A percentile compares a stretch with the other conserved stretches of the same genome.
Evolutionary conservation across 1,140 invertebrate species (phyloP).

Genomic region (Ceratina japonica): DNA sequence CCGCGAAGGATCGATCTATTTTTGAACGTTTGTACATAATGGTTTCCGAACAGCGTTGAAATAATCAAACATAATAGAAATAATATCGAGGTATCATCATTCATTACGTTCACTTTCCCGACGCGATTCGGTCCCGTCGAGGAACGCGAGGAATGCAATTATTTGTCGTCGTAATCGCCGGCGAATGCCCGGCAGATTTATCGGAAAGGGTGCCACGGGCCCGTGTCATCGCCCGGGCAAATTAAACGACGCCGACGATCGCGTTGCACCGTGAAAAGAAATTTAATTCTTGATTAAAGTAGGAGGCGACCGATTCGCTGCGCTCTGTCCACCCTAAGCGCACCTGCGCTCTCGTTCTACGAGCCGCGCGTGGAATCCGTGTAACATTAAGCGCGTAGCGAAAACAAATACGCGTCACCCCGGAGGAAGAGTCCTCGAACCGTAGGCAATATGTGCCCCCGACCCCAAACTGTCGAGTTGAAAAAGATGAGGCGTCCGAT

Average conservation of each 20-base stretch:
- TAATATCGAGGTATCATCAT: neutral
- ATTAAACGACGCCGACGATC: conserved; percentile 10
- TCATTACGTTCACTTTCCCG: neutral
- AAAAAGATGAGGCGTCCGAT: conserved; percentile 60
- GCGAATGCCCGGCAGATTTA: conserved; percentile 30
- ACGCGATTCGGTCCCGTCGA: neutral
- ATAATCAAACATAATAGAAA: neutral
- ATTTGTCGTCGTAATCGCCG: conserved; percentile 16
- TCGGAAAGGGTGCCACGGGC: neutral
- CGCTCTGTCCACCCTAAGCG: conserved; percentile 53
- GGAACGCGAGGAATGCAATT: conserved; percentile 33
- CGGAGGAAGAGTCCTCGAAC: conserved; percentile 33
- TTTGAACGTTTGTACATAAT: neutral
- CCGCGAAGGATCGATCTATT: neutral
- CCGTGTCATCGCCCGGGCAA: neutral
- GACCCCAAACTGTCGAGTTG: conserved; percentile 54
- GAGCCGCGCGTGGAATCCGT: conserved; percentile 56
- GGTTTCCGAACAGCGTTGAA: neutral
- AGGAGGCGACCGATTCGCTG: conserved; percentile 49
- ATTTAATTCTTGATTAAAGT: conserved; percentile 66
- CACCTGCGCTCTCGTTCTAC: conserved; percentile 14
- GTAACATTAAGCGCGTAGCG: conserved; percentile 39
- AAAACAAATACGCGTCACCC: conserved; percentile 63
- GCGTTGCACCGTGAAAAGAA: neutral
- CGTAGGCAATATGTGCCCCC: conserved; percentile 54